These are phyloP conservation scores for Drosophila kepulauana DNA, from an alignment of 1,140 invertebrate species.

Conservation along the genomic window DNA sequence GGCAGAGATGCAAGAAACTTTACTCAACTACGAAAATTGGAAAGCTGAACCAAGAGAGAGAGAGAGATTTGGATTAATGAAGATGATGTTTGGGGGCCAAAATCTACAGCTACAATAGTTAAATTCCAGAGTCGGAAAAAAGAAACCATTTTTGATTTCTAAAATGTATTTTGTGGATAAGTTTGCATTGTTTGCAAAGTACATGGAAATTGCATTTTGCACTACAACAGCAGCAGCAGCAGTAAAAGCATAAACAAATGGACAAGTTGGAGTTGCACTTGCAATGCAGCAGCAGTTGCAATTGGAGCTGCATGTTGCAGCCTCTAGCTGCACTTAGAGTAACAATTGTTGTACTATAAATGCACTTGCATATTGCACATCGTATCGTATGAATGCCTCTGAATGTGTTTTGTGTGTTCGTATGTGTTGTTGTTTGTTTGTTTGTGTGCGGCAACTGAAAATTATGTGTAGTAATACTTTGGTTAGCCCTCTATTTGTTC, in stretches of 20 bases:
- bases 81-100: constrained; percentile 3
- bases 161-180: constrained; percentile 5
- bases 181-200: constrained; percentile 4
- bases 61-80: background rate
- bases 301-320: background rate
- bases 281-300: background rate
- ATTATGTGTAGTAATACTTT: constrained; percentile 80
- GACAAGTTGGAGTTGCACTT: background rate
- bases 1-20: background rate
- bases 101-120: background rate
- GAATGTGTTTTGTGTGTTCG: background rate
- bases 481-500: constrained; percentile 60
- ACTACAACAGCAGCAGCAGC: constrained; percentile 23
- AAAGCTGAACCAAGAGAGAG: background rate
- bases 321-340: constrained; percentile 55
- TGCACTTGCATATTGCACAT: constrained; percentile 59
- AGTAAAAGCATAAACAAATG: constrained; percentile 17
- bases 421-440: constrained; percentile 6
- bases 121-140: background rate
- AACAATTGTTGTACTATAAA: constrained; percentile 68
- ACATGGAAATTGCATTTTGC: constrained; percentile 73
- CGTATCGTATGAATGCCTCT: background rate
- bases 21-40: background rate
- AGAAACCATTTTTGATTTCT: constrained; percentile 2
- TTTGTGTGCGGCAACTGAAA: constrained; percentile 65